A percentile compares a stretch with the other conserved stretches of the same genome.
Evolutionary conservation across 1,140 invertebrate species (phyloP).

Genomic region (Bombus pyrosoma): DNA sequence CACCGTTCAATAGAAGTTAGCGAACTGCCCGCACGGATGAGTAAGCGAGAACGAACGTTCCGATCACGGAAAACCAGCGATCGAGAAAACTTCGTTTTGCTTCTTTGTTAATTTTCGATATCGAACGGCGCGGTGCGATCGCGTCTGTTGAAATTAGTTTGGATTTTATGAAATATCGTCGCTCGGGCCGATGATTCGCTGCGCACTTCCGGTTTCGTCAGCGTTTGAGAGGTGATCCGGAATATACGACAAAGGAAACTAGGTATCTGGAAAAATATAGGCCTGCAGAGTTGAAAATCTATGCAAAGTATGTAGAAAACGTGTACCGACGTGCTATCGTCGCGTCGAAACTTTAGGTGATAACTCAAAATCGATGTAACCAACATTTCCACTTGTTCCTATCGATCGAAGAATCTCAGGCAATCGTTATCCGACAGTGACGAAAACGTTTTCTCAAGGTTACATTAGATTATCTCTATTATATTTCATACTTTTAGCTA

Average conservation of each 20-base stretch:
- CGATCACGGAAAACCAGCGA: neutral
- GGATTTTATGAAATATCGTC: conserved; percentile 1
- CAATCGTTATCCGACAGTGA: too few relatives aligned
- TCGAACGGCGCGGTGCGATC: neutral
- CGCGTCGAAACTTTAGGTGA: neutral
- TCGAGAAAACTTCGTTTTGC: neutral
- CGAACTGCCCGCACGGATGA: neutral
- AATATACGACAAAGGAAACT: neutral
- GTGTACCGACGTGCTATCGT: too few relatives aligned
- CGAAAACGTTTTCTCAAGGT: neutral
- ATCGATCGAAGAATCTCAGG: neutral
- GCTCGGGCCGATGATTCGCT: neutral
- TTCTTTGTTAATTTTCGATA: neutral
- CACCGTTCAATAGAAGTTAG: neutral
- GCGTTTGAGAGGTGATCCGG: too few relatives aligned
- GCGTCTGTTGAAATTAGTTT: neutral
- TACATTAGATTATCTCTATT: neutral
- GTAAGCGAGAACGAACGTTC: neutral
- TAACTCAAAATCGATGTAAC: neutral
- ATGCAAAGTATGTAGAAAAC: too few relatives aligned
- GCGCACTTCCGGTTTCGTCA: neutral
- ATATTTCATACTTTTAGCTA: neutral
- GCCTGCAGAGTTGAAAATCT: too few relatives aligned
- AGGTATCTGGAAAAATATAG: neutral
- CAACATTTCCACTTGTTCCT: too few relatives aligned